phyloP scores from a whole-genome alignment of 1,140 invertebrate species.

The Cecropterus lyciades region DNA sequence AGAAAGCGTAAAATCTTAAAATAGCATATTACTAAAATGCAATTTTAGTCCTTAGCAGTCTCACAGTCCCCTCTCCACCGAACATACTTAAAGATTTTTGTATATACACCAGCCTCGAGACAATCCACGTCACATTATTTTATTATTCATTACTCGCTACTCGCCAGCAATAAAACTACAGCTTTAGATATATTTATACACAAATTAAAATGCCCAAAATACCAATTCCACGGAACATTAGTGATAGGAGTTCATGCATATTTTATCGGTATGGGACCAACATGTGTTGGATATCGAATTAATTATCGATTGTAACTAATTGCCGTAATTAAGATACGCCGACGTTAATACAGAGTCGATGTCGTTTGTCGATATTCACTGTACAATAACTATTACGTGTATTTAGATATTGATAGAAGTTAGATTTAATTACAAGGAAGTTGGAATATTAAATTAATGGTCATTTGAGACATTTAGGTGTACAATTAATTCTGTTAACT shows the following conservation, averaged over 20 bases:
- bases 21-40: too few species aligned
- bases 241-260: slow-evolving; percentile 37
- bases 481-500: neutral
- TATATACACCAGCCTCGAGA: too few species aligned
- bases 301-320: slow-evolving; percentile 40
- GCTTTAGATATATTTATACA: neutral
- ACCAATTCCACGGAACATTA: slow-evolving; percentile 15
- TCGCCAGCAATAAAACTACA: neutral
- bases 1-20: too few species aligned
- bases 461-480: slow-evolving; percentile 11
- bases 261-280: slow-evolving; percentile 40
- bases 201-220: slow-evolving; percentile 22
- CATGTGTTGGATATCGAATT: slow-evolving; percentile 29
- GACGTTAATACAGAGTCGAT: slow-evolving; percentile 15
- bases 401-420: slow-evolving; percentile 18
- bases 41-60: too few species aligned
- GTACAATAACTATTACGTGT: slow-evolving; percentile 38
- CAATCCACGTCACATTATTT: neutral
- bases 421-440: slow-evolving; percentile 36
- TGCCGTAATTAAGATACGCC: slow-evolving; percentile 41
- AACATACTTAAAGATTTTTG: too few species aligned
- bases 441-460: slow-evolving; percentile 21
- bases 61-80: too few species aligned
- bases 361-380: slow-evolving; percentile 11
- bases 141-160: neutral